A percentile compares a stretch with the other conserved stretches of the same genome.
phyloP scores from a whole-genome alignment of 1,140 invertebrate genomes.

The Lasaia peninsularis region DNA sequence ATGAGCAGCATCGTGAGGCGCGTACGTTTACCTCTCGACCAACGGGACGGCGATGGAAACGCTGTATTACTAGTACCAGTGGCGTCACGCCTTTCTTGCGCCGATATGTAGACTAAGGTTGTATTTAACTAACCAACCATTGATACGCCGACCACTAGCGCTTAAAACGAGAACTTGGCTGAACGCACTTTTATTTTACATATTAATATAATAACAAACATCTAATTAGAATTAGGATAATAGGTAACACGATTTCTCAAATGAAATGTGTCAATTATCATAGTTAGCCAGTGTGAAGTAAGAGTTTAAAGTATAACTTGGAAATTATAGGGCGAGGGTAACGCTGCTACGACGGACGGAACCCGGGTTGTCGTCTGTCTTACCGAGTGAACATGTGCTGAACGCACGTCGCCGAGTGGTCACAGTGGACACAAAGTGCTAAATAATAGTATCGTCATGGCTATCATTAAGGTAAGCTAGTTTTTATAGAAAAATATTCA shows the following conservation, averaged over 20 bases:
- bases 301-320: slow-evolving; percentile 49
- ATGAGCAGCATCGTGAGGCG: neutral
- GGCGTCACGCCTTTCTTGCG: slow-evolving; percentile 27
- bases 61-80: slow-evolving; percentile 14
- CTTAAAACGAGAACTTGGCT: slow-evolving; percentile 45
- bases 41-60: neutral
- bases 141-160: slow-evolving; percentile 57
- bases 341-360: slow-evolving; percentile 35
- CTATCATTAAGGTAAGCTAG: slow-evolving; percentile 5
- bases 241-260: slow-evolving; percentile 13
- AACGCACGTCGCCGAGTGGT: slow-evolving; percentile 22
- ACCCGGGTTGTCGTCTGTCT: slow-evolving; percentile 35
- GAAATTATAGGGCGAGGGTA: slow-evolving; percentile 64
- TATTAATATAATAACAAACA: neutral
- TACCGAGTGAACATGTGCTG: slow-evolving; percentile 41
- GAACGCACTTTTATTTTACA: slow-evolving; percentile 34
- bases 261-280: slow-evolving; percentile 35
- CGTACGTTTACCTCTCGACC: slow-evolving; percentile 2
- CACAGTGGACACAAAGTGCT: slow-evolving; percentile 24
- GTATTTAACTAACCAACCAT: slow-evolving; percentile 63
- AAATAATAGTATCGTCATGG: slow-evolving; percentile 17
- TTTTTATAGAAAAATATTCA: neutral
- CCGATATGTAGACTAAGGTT: slow-evolving; percentile 58
- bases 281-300: slow-evolving; percentile 44
- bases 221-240: neutral